A percentile compares a stretch with the other conserved stretches of the same genome.
Evolutionary conservation across 2,113 vertebrate genomes (phyloP).

Genomic region (Mormyrus lacerda): DNA sequence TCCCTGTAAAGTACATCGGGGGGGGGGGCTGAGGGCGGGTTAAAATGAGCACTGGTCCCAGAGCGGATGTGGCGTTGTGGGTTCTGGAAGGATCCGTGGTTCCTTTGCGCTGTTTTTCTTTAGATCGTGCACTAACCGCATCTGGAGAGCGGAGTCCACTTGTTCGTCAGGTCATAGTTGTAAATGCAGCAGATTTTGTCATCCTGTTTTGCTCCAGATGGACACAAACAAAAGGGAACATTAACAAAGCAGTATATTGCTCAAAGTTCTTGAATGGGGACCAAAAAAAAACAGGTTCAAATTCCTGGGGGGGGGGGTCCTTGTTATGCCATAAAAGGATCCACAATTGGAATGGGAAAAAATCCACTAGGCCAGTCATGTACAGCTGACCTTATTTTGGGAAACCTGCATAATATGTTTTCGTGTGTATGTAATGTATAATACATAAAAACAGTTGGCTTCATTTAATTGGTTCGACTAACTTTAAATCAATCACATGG

Average conservation of each 20-base stretch:
- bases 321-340: background rate
- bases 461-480: background rate
- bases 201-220: slow-evolving; percentile 4
- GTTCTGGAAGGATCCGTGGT: background rate
- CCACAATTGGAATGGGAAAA: background rate
- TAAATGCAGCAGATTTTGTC: slow-evolving; percentile 9
- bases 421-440: background rate
- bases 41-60: background rate
- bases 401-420: background rate
- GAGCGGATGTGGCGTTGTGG: background rate
- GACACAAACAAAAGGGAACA: slow-evolving; percentile 24
- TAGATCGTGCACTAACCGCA: background rate
- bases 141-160: background rate
- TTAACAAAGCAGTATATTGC: slow-evolving; percentile 24
- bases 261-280: background rate
- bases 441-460: background rate
- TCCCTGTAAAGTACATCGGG: background rate
- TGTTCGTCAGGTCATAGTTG: slow-evolving; percentile 20
- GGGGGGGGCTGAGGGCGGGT: background rate
- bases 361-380: background rate
- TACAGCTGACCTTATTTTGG: background rate
- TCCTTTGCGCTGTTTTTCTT: background rate
- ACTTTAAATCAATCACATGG: background rate
- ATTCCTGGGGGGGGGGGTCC: background rate
- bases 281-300: background rate